Conservation (phyloP, 2,113 vertebrate species). For the Labeo catla region DNA sequence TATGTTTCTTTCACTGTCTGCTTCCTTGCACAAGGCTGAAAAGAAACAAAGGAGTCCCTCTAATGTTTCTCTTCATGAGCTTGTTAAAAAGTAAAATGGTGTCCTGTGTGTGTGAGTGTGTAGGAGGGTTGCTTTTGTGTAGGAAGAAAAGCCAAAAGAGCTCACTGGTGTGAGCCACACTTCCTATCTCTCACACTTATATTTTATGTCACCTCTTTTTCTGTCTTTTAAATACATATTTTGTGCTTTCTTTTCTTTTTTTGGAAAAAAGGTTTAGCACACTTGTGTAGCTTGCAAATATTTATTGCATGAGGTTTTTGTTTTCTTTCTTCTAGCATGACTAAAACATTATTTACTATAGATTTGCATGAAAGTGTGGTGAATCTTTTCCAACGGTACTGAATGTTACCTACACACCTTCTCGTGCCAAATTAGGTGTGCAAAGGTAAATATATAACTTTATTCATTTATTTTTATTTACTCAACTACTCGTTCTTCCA, state of each 20-base stretch:
- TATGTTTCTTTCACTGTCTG: neutral
- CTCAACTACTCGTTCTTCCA: neutral
- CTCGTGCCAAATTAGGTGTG: too few species aligned
- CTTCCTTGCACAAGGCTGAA: neutral
- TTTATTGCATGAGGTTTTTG: too few species aligned
- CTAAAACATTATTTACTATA: neutral
- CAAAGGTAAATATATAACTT: too few species aligned
- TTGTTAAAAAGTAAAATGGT: conserved; percentile 14
- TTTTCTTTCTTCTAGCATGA: neutral
- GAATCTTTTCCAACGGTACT: too few species aligned
- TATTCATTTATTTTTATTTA: neutral
- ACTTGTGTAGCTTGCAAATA: neutral
- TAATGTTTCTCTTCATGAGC: neutral
- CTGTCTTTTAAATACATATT: neutral
- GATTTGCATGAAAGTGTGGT: neutral
- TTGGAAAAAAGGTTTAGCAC: neutral
- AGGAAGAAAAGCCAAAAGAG: neutral
- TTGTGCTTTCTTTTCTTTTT: neutral
- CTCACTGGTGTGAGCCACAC: conserved; percentile 1
- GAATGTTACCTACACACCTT: too few species aligned
- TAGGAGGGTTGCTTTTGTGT: conserved; percentile 8
- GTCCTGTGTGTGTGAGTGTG: neutral
- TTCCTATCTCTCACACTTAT: neutral
- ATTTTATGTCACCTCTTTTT: neutral
- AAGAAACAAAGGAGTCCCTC: neutral